Percentiles rank a stretch among this genome's conserved stretches.
These are phyloP conservation scores for Fissipunctia ypsillon DNA, from an alignment of 2,888 invertebrate genomes.

Conservation along the genomic window DNA sequence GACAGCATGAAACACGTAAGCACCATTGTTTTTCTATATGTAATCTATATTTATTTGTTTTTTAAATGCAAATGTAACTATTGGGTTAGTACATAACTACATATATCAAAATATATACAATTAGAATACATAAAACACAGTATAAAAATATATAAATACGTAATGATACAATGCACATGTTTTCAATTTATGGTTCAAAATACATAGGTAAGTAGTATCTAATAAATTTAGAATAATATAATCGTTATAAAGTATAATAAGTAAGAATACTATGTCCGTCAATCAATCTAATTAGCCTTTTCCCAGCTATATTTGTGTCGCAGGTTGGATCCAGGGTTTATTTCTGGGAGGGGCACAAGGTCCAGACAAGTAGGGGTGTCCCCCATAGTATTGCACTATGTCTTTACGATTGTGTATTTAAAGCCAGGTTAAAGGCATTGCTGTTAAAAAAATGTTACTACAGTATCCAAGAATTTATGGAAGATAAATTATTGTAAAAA, in stretches of 20 bases:
- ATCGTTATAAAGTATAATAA: slow-evolving; percentile 27
- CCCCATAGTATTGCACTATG: too few relatives aligned
- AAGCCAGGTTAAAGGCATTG: too few relatives aligned
- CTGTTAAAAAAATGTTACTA: too few relatives aligned
- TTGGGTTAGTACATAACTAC: slow-evolving; percentile 22
- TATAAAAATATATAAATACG: slow-evolving; percentile 24
- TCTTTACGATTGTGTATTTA: too few relatives aligned
- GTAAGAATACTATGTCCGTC: too few relatives aligned
- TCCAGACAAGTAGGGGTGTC: too few relatives aligned
- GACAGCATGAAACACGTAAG: slow-evolving; percentile 29
- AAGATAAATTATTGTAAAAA: too few relatives aligned
- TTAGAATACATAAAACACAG: slow-evolving; percentile 24
- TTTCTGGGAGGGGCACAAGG: too few relatives aligned
- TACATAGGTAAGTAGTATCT: slow-evolving; percentile 11
- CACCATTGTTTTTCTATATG: slow-evolving; percentile 22
- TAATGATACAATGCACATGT: slow-evolving; percentile 18
- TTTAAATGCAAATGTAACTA: slow-evolving; percentile 24
- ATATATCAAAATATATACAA: slow-evolving; percentile 18
- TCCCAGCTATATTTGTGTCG: too few relatives aligned
- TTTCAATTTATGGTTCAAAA: slow-evolving; percentile 25
- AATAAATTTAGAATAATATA: slow-evolving; percentile 27
- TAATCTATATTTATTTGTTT: slow-evolving; percentile 28
- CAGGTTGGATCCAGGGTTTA: too few relatives aligned
- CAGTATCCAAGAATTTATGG: too few relatives aligned
- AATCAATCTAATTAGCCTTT: too few relatives aligned